Base-by-base conservation (phyloP, 2,113 vertebrate species). In the Paralichthys olivaceus region DNA sequence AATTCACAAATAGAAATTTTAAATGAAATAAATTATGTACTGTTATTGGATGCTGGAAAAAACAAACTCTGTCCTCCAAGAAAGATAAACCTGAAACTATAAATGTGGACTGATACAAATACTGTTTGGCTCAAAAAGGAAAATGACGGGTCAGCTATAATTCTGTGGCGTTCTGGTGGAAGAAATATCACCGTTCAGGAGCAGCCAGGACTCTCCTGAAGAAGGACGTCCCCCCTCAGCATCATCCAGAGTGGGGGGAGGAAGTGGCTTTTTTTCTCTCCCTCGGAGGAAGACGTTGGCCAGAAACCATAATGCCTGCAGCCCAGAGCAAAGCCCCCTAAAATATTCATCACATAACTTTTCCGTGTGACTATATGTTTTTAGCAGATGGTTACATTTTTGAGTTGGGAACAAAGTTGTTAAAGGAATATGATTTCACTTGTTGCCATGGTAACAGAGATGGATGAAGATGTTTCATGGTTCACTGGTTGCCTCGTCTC, bases 391-490 rank as follows among this genome's bases (percentile, higher is more conserved):
- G 90, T 80, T 90, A 93, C 83, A 89, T 89, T 91, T 92, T 89
- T 82, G 83, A 90, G 67, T 56, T 65, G 81, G 83, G 90, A 91
- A 88, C 86, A 89, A 93, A 90, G 91, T 94, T 94, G 91, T 92
- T 93, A 92, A 88, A 89, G 91, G 92, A 93, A 93, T 92, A 90
- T 90, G 85, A 89, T 92, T 92, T 91, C 77, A 89, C 86, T 86
- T 89, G 93, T 95, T 94, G 92, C 94, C 92, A 95, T 94, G 92
- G 93, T 91, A 95, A 95, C 93, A 90, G 90, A 91, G 86, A 91
- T 85, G 87, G 91, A 94, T 94, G 91, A 94, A 94, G 94, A 94
- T 92, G 91, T 94, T 93, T 90, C 84, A 87, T 81, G 84, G 86
- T 90, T 92, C 87, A 89, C 80, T 88, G 87, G 88, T 83, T 93